phyloP scores from a whole-genome alignment of 2,797 vertebrate species.

The Macroramphosus scolopax region DNA sequence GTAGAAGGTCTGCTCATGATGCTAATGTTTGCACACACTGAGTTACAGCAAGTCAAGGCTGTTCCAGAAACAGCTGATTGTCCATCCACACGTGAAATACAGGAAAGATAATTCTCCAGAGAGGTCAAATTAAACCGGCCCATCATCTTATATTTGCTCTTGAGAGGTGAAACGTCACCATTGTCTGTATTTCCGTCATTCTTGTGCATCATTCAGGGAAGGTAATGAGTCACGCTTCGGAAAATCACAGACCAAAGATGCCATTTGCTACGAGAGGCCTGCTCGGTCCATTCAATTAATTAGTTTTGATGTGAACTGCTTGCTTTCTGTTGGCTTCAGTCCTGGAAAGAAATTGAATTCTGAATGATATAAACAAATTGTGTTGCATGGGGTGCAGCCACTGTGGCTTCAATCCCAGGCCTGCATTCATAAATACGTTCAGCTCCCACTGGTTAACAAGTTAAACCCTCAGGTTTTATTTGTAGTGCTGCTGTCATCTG shows the following conservation, averaged over 20 bases:
- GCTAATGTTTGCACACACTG: conserved; percentile 42
- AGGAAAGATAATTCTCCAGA: not conserved
- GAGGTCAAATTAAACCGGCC: not conserved
- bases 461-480: conserved; percentile 37
- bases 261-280: conserved; percentile 56
- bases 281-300: conserved; percentile 75
- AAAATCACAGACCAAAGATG: conserved; percentile 57
- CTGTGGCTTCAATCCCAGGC: conserved; percentile 53
- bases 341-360: conserved; percentile 80
- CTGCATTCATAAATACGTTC: conserved; percentile 43
- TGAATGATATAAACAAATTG: conserved; percentile 78
- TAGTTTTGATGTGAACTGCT: conserved; percentile 76
- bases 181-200: conserved; percentile 32
- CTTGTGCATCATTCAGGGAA: conserved; percentile 40
- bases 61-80: conserved; percentile 18
- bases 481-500: conserved; percentile 49
- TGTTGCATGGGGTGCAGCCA: conserved; percentile 53
- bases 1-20: conserved; percentile 47
- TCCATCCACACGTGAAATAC: not conserved
- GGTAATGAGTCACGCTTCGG: conserved; percentile 58
- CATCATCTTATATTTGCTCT: not conserved
- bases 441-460: conserved; percentile 51
- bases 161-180: conserved; percentile 27
- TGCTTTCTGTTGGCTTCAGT: conserved; percentile 72
- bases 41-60: conserved; percentile 19